These are phyloP conservation scores for Prinia subflava DNA, from an alignment of 2,113 vertebrate species.

Conservation along the genomic window DNA sequence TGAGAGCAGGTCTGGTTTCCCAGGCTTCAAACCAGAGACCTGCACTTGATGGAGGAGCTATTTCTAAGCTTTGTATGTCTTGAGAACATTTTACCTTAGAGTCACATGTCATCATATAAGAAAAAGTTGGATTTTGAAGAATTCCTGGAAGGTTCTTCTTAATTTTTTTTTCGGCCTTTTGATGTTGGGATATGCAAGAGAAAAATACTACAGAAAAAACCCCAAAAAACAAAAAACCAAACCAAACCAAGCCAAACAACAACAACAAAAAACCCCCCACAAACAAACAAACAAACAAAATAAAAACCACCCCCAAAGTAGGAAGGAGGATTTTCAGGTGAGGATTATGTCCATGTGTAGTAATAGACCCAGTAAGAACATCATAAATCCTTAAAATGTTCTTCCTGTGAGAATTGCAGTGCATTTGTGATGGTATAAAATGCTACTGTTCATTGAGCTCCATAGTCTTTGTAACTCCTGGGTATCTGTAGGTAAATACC, in stretches of 20 bases:
- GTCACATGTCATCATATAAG: background rate
- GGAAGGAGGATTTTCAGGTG: background rate
- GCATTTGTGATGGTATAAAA: background rate
- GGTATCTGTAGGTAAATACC: background rate
- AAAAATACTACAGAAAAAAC: accelerated
- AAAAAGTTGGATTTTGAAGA: background rate
- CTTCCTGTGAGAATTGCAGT: background rate
- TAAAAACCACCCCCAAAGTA: accelerated
- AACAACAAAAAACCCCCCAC: background rate
- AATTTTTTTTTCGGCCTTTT: background rate
- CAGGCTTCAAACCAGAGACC: background rate
- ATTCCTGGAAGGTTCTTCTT: background rate
- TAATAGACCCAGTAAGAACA: background rate
- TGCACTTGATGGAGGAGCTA: background rate
- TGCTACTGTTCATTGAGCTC: background rate
- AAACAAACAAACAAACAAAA: background rate
- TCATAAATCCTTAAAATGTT: background rate
- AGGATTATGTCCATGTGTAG: background rate
- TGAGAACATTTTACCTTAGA: background rate
- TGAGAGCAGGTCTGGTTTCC: background rate
- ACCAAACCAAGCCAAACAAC: too few relatives aligned
- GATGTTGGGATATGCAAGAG: background rate
- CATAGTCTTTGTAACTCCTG: background rate
- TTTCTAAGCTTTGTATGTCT: background rate
- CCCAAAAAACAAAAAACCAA: background rate